phyloP scores from a whole-genome alignment of 2,797 vertebrate genomes.

The Eulemur coronatus region DNA sequence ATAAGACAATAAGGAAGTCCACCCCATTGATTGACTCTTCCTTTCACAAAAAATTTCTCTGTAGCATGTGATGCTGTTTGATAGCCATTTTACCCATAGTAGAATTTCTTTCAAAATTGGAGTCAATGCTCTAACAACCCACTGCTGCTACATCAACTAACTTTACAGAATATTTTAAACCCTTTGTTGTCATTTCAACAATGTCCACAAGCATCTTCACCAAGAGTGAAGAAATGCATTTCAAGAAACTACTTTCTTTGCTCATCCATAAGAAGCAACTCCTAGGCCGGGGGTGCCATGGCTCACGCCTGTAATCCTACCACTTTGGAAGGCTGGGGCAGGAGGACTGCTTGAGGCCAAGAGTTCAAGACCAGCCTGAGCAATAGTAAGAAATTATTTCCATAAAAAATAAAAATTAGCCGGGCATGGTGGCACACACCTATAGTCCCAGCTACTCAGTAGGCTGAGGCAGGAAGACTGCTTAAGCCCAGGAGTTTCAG shows the following conservation, averaged over 20 bases:
- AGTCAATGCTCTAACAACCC: background rate
- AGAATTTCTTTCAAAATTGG: background rate
- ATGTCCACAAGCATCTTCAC: background rate
- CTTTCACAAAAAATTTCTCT: background rate
- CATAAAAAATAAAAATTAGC: no score
- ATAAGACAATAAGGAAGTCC: background rate
- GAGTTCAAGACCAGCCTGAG: no score
- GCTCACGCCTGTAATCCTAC: no score
- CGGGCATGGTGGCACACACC: no score
- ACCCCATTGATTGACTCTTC: background rate
- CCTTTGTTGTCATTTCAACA: background rate
- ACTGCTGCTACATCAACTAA: background rate
- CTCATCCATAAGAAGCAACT: background rate
- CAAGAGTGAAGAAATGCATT: background rate
- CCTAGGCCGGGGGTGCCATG: background rate
- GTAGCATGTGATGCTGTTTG: background rate
- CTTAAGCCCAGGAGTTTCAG: no score
- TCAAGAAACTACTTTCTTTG: background rate
- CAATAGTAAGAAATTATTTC: no score
- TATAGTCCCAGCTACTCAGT: no score
- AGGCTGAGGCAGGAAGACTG: no score
- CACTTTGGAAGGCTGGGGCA: no score
- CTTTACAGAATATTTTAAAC: background rate
- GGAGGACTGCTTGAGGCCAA: no score
- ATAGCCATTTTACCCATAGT: background rate